Base-by-base conservation (phyloP, 2,888 invertebrate species). In the Chrysopilus asiliformis region DNA sequence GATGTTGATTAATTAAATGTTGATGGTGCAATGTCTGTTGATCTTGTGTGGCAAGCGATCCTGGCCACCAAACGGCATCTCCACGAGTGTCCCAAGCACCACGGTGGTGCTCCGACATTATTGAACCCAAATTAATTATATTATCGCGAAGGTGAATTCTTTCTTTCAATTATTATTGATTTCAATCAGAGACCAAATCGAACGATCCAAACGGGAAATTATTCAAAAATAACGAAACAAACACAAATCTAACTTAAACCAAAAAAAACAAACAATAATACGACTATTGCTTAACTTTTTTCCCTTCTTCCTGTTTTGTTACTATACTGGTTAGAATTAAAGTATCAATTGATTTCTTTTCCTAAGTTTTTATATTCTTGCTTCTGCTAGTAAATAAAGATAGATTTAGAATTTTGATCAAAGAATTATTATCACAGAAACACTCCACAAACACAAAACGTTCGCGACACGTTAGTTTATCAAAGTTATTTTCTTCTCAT, bases 21-120 rank as follows among this genome's bases (percentile, higher is more conserved):
- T 66, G 66, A 51, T 65, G 65, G 49, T 64, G 64, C 48, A 64
- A 51, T 43, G 60, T 56, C 50, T 66, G 65, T 57, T 69, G 67
- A 44, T 58, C 56, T 49, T 65, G 65, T 55, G 65, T 64, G 46
- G 63, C 60, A 51, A 66, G 63, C 45, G 67, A 63, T 47, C 68
- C 67, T 49, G 70, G 68, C 72, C 72, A 71, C 67, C 67, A 70
- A 51, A 68, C 65, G 49, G 67, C 68, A 56, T 73, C 72, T 53
- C 69, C 68, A 49, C 71, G 66, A 60, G 70, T 70, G 60, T 72
- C 73, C 71, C 73, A 72, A 64, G 70, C 68, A 57, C 72, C 71
- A 53, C 71, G 67, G 60, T 71, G 71, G 64, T 73, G 71, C 64
- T 74, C 74, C 66, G 74, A 73, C 74, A 74, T 73, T 45, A 49